Percentiles rank a stretch among this genome's conserved stretches.
phyloP scores from a whole-genome alignment of 2,888 invertebrate genomes.

The Pedicia rivosa region DNA sequence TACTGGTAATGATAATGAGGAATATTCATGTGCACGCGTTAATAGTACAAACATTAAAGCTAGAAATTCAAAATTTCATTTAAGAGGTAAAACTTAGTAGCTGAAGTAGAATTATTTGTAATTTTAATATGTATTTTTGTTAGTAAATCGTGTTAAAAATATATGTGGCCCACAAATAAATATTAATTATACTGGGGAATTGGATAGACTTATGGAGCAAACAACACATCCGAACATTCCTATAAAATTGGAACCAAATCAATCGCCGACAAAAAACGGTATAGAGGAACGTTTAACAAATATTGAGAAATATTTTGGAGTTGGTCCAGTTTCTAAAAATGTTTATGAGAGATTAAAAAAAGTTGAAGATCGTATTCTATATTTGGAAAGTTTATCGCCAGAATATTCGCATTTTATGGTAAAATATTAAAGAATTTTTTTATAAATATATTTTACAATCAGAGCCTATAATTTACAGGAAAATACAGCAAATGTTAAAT shows the following conservation, averaged over 20 bases:
- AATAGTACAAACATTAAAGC: slow-evolving; percentile 53
- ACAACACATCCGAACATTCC: not conserved
- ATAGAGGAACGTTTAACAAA: slow-evolving; percentile 50
- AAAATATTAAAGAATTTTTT: slow-evolving; percentile 12
- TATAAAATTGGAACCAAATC: slow-evolving; percentile 6
- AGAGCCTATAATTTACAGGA: not conserved
- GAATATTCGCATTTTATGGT: slow-evolving; percentile 61
- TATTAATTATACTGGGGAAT: slow-evolving; percentile 28
- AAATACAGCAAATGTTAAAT: not conserved
- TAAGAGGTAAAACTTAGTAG: slow-evolving; percentile 42
- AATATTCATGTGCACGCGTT: slow-evolving; percentile 53
- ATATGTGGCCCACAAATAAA: slow-evolving; percentile 46
- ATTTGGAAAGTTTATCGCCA: slow-evolving; percentile 60
- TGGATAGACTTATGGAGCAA: slow-evolving; percentile 32
- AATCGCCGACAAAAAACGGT: slow-evolving; percentile 23
- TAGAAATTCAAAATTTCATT: slow-evolving; percentile 61
- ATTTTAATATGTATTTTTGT: slow-evolving; percentile 13
- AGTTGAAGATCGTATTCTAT: slow-evolving; percentile 56
- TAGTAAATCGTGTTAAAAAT: slow-evolving; percentile 55
- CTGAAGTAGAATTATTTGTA: not conserved
- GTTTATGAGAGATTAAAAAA: slow-evolving; percentile 52
- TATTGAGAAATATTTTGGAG: slow-evolving; percentile 45
- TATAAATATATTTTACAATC: not conserved
- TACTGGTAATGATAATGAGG: slow-evolving; percentile 13
- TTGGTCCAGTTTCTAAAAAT: slow-evolving; percentile 40